A percentile compares a stretch with the other conserved stretches of the same genome.
Evolutionary conservation across 2,888 invertebrate genomes (phyloP).

Genomic region (Pemphredon lugubris): DNA sequence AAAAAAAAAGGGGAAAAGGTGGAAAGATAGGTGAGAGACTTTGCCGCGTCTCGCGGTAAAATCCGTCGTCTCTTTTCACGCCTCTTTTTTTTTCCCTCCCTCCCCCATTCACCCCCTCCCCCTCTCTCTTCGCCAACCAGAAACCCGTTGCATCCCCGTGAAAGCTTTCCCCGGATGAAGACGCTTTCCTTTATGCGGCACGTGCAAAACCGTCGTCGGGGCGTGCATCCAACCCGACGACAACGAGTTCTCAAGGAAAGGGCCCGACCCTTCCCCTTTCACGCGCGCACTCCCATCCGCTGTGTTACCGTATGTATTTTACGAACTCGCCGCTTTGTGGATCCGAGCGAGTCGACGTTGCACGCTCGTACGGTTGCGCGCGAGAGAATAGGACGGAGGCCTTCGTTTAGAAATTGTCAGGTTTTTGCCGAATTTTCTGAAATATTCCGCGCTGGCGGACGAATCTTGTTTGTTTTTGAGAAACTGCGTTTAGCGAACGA

Average conservation of each 20-base stretch:
- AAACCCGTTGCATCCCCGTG: conserved; percentile 48
- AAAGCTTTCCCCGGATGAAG: conserved; percentile 65
- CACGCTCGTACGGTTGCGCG: neutral
- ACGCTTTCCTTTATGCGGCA: conserved; percentile 63
- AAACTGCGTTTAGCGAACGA: no score
- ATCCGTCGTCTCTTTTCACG: conserved; percentile 58
- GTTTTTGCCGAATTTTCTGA: no score
- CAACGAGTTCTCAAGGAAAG: conserved; percentile 53
- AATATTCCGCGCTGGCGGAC: no score
- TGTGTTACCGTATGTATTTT: conserved; percentile 31
- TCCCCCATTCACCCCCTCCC: conserved; percentile 4
- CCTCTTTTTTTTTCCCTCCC: conserved; percentile 31
- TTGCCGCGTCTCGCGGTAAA: conserved; percentile 52
- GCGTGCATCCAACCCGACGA: conserved; percentile 40
- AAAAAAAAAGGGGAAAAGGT: neutral
- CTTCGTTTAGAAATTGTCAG: no score
- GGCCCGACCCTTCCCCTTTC: conserved; percentile 15
- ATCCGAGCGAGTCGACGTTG: neutral
- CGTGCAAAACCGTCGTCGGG: conserved; percentile 56
- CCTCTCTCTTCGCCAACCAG: no score
- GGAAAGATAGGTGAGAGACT: conserved; percentile 53
- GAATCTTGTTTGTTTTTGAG: no score
- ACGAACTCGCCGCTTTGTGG: conserved; percentile 41
- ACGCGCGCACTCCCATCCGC: neutral
- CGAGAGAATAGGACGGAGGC: neutral